These are phyloP conservation scores for Heliconius himera DNA, from an alignment of 1,140 invertebrate species.

Conservation along the genomic window DNA sequence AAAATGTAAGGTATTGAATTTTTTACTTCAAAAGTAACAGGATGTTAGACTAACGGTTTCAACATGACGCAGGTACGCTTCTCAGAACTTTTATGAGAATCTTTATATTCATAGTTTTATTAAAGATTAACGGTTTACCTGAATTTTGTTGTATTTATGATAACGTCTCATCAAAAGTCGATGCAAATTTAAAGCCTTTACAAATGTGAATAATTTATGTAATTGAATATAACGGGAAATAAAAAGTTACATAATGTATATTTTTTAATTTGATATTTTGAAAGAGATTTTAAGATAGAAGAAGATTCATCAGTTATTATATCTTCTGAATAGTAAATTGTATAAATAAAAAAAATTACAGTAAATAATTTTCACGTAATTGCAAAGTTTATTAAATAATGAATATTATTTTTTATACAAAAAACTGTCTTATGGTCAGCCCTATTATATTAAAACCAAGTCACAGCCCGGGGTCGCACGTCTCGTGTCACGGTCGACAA, in stretches of 20 bases:
- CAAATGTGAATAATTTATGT: not conserved
- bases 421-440: not conserved
- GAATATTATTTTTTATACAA: not conserved
- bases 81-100: no score
- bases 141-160: not conserved
- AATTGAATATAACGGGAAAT: not conserved
- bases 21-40: no score
- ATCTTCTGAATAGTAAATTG: not conserved
- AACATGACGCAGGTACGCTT: no score
- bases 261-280: not conserved
- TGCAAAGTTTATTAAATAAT: no score
- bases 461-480: constrained; percentile 56
- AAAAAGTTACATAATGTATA: not conserved
- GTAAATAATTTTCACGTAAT: no score
- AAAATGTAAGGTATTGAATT: no score
- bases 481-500: constrained; percentile 60
- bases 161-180: not conserved
- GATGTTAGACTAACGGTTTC: no score
- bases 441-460: constrained; percentile 1
- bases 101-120: not conserved
- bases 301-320: no score
- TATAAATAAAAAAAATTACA: not conserved
- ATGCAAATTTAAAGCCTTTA: not conserved
- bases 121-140: not conserved
- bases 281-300: no score